Base-by-base conservation (phyloP, 92 coral and sea anemone species). In the Phenganax marumi region DNA sequence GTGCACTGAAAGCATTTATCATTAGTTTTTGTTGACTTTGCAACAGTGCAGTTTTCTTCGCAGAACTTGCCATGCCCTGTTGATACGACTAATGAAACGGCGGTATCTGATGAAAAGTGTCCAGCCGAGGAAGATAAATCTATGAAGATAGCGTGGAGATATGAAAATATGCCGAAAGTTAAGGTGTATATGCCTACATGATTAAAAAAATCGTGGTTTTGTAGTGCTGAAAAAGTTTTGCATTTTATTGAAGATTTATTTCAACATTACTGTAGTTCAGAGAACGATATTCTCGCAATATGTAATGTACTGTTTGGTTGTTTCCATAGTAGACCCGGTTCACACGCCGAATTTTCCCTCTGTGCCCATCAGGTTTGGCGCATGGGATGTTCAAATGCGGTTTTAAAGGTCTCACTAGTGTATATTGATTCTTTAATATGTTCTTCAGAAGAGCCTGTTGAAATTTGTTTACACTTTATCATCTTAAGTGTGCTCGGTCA, bases 61-160 rank as follows among this genome's bases (percentile, higher is more conserved):
- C 81, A 91, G 97, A 90, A 87, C 77, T 88, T 91, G 19, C 97
- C 97, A 18, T 84, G 90, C 47, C 85, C 92, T 39, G 75, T 85
- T 50, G 92, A 87, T 26, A 88, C 84, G 3, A 33, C 10, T 33
- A n/a, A 65, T 39, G 55, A 52, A 22, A 58, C 48, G 12, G 17
- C 13, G 49, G 64, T 70, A 49, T 53, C 73, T 33, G 85, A 76
- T 26, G 69, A 46, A 66, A 12, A 50, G 3, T 78, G 25, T 12
- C 76, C 70, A 53, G 2, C 46, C 12, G 81, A 66, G 10, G 74
- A 70, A 22, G 90, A 85, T 22, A 87, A 89, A 24, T 73, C 93
- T 13, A 89, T 95, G 97, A 95, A 84, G 80, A 95, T 95, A 64
- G 98, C 98, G 0, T 95, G 98, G 98, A 87, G 98, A 76, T 95